phyloP scores from a whole-genome alignment of 2,797 vertebrate species.

The Lutjanus campechanus region DNA sequence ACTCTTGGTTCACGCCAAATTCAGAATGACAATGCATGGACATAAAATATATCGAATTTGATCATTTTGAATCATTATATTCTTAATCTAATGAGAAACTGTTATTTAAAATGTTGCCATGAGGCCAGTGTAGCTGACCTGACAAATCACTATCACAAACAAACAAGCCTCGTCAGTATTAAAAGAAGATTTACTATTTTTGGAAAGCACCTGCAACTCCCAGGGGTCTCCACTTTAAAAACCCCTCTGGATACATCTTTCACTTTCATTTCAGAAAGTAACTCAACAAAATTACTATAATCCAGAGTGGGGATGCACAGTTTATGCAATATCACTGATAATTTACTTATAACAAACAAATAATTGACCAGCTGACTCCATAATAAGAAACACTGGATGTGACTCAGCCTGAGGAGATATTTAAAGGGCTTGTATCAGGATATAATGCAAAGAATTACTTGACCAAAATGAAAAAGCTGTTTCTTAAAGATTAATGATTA shows the following conservation, averaged over 20 bases:
- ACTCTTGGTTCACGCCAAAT: no score
- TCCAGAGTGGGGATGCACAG: neutral
- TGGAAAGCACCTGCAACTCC: slow-evolving; percentile 22
- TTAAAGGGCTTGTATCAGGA: neutral
- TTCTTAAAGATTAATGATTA: neutral
- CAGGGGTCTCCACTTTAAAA: neutral
- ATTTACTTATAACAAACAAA: neutral
- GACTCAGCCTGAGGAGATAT: neutral
- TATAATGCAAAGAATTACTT: no score
- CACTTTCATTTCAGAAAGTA: neutral
- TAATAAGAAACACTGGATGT: neutral
- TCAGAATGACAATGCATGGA: neutral
- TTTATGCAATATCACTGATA: neutral
- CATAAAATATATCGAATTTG: neutral
- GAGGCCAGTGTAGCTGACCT: neutral
- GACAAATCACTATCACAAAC: neutral
- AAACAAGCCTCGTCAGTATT: neutral
- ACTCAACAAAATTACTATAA: neutral
- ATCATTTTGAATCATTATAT: neutral
- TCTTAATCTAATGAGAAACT: neutral
- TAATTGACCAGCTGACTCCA: neutral
- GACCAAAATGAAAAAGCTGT: neutral
- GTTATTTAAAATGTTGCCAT: neutral
- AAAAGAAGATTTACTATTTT: neutral
- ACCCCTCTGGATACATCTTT: neutral